phyloP scores from a whole-genome alignment of 2,797 vertebrate species.

The Syncerus caffer region DNA sequence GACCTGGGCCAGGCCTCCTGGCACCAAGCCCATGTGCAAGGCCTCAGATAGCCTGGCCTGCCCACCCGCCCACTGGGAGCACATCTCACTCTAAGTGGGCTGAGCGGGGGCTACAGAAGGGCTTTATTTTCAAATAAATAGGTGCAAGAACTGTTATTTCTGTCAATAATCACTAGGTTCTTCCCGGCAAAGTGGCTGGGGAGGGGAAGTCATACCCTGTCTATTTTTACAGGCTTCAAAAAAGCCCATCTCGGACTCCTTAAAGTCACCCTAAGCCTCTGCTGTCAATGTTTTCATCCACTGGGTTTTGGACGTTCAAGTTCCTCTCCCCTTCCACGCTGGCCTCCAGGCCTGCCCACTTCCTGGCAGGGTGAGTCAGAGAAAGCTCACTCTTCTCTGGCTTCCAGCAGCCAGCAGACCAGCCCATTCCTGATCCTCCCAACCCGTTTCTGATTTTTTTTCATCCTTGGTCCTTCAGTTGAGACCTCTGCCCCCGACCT shows the following conservation, averaged over 20 bases:
- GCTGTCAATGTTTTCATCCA: background rate
- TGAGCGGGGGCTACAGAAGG: slow-evolving; percentile 51
- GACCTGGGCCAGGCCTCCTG: background rate
- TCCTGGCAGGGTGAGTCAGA: background rate
- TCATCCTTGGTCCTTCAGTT: rapidly evolving
- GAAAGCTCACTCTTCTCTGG: background rate
- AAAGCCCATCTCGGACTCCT: background rate
- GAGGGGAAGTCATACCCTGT: too few relatives aligned
- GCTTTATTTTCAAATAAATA: slow-evolving; percentile 74
- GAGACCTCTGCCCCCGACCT: rapidly evolving
- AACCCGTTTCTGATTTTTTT: background rate
- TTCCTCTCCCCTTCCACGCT: background rate
- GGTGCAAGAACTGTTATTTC: slow-evolving; percentile 67
- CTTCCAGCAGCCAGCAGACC: rapidly evolving
- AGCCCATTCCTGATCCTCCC: background rate
- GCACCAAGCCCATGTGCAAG: rapidly evolving
- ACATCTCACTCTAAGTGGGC: slow-evolving; percentile 55
- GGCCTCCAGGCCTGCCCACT: background rate
- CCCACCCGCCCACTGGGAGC: background rate
- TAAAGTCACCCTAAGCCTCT: background rate
- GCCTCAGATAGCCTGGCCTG: background rate
- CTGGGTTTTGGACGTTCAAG: background rate
- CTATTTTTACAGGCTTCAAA: background rate
- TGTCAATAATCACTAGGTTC: slow-evolving; percentile 49
- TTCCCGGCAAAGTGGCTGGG: background rate